Base-by-base conservation (phyloP, 2,888 invertebrate genomes). In the Xestia sexstrigata region DNA sequence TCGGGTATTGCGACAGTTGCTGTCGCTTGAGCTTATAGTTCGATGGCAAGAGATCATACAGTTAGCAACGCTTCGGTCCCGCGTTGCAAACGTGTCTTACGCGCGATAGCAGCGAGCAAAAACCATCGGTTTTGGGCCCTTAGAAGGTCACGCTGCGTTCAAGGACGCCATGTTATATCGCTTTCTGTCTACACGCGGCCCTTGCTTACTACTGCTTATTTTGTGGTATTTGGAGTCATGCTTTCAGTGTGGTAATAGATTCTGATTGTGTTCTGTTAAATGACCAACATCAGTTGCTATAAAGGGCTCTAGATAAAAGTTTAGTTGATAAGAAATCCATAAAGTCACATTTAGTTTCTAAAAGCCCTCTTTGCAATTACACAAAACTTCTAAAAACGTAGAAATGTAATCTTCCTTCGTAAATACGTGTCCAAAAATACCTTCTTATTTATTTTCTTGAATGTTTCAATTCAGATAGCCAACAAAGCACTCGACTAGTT, bases 401-500 rank as follows among this genome's bases (percentile, higher is more conserved):
- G 17, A 76, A 60, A 67, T 1, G 9, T 39, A 39, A 67, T 68
- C 11, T n/a, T 20, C 17, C 30, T 20, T 20, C 45, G 7, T 23
- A 42, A 30, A 49, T 30, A 26, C 4, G 26, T 39, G 74, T 30
- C 49, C n/a, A 26, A 60, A 58, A 52, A 79, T 39, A 52, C 23
- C 0, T 47, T 66, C 13, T 23, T 62, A 60, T 66, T 63, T 63
- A 68, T 69, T 63, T 79, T 20, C 75, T 35, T 63, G 23, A 79
- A 79, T 69, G 39, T 67, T 67, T 76, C 81, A 70, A 66, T 76
- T 60, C 26, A 70, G n/a, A 58, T 35, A 49, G 62, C 26, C 55
- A 72, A 70, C 74, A 70, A 71, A 80, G 35, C 72, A 63, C 74
- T 78, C 73, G 39, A 74, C 20, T 75, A 70, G 76, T 70, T 80